Evolutionary conservation across 2,888 invertebrate genomes (phyloP), one percentile per base, ranked within the genome.

Genomic region (Adelognathus sp.): DNA sequence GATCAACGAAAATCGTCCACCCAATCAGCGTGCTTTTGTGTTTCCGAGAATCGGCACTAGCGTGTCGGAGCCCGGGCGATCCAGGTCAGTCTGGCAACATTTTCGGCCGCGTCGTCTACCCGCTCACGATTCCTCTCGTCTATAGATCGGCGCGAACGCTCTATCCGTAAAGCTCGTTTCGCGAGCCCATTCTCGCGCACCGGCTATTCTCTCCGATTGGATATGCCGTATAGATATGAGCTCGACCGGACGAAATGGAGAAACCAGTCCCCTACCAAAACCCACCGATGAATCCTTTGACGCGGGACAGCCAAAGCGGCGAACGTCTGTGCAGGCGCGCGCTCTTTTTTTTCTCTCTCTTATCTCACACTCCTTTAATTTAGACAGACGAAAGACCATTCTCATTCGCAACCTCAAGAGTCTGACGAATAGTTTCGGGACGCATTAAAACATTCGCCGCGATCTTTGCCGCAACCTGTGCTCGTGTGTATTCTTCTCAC

Each of bases 191-290:
- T 73, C 79, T 81, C 80, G 77, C 79, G n/a, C 77, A 73, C 81
- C n/a, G 81, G 81, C 81, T 76, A 81, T 85, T 84, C 82, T 78
- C 75, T 79, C 71, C 84, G 83, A 83, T 84, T 85, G 83, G 83
- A 84, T 82, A 84, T 84, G 83, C 84, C 75, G 69, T 80, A 82
- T 74, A 82, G 80, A 82, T 83, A 82, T 77, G 72, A 72, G 21
- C 52, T 27, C n/a, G 44, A 75, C 74, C 78, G 78, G n/a, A n/a
- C 82, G 75, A 83, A 83, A 83, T 82, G 80, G 82, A 79, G 78
- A 82, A 84, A 81, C 82, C 80, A 83, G 81, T 77, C 73, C 74
- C 36, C 24, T 9, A n/a, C n/a, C n/a, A n/a, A n/a, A n/a, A 9
- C 2, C 3, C 24, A 21, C 21, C 63, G 60, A 80, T 76, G 70